Base-by-base conservation (phyloP, 2,113 vertebrate species). In the Corythornis vintsioides region DNA sequence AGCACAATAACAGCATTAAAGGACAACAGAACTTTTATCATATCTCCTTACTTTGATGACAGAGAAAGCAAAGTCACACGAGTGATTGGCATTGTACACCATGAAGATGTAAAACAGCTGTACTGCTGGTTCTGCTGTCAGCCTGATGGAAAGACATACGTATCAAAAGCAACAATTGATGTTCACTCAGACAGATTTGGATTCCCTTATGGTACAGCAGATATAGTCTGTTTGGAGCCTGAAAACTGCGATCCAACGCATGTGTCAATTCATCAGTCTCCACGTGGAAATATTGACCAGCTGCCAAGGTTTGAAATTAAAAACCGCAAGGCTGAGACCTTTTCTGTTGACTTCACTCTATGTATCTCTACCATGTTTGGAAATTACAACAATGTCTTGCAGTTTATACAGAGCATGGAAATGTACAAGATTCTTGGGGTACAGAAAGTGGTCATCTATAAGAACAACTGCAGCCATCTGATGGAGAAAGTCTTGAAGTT, bases 361-460 rank as follows among this genome's bases (percentile, higher is more conserved):
- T 98, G 98, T 72, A 96, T 98, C 81, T 98, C 98, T 57, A 92
- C 74, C 63, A 96, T 98, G 88, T 98, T 98, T 93, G 97, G 95
- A 10, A 73, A 89, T 28, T 98, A 97, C 90, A 98, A 98, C 89
- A 98, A 98, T 1, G 96, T 98, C 53, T 96, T 98, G 71, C 98
- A 98, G 90, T 97, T 97, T 66, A 97, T 97, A 60, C 98, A 98
- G 92, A 96, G 94, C 22, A 87, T 98, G 83, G 98, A 98, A 93
- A 98, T 98, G 97, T 98, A 98, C 96, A 98, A 97, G 96, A 83
- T 98, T 78, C 96, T 98, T 31, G 98, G 98, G 25, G 96, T 95
- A 5, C 80, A 97, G 86, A 96, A 94, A 40, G 98, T 98, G 83
- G 93, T 98, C 33, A 96, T 98, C 91, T 98, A 98, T n/a, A 98